Conservation (phyloP, 2,888 invertebrate genomes). For the Melipona bicolor region DNA sequence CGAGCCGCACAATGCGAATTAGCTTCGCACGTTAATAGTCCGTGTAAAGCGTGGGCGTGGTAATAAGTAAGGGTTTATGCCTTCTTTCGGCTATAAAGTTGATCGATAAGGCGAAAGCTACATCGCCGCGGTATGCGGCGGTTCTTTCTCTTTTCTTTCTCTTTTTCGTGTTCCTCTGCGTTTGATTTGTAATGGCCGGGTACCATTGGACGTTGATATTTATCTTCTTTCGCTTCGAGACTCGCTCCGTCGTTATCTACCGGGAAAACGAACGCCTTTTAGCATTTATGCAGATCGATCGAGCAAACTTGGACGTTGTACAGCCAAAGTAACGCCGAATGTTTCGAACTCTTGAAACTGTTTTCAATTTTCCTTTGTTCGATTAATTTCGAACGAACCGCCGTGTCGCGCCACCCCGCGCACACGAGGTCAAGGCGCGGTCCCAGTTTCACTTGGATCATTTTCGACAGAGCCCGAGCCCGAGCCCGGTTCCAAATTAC, state of each 20-base stretch:
- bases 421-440: no score
- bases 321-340: not conserved
- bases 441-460: no score
- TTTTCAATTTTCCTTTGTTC: not conserved
- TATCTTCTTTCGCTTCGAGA: conserved; percentile 51
- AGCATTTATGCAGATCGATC: conserved; percentile 35
- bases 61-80: conserved; percentile 64
- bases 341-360: not conserved
- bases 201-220: conserved; percentile 41
- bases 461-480: not conserved
- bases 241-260: conserved; percentile 26
- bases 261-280: conserved; percentile 23
- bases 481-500: not conserved
- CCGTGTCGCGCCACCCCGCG: no score
- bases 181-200: conserved; percentile 36
- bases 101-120: conserved; percentile 60
- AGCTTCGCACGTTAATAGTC: conserved; percentile 68
- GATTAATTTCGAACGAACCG: no score
- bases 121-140: conserved; percentile 18
- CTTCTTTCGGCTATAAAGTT: conserved; percentile 62
- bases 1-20: conserved; percentile 65
- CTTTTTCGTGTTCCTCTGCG: not conserved
- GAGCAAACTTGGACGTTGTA: not conserved
- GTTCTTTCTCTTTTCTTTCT: not conserved
- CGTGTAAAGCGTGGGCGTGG: conserved; percentile 69